Percentiles rank a stretch among this genome's conserved stretches.
phyloP scores from a whole-genome alignment of 1,140 invertebrate species.

The Drosophila grimshawi region DNA sequence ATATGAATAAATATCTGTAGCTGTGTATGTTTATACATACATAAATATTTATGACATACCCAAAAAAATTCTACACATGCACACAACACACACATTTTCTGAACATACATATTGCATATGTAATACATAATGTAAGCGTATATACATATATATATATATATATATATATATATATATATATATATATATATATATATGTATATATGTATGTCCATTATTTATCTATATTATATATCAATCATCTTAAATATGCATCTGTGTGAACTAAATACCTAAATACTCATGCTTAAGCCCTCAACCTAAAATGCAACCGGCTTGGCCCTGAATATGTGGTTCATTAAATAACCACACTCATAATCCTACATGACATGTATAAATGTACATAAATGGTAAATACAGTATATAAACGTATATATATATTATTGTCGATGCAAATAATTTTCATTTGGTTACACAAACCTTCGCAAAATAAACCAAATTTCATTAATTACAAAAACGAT shows the following conservation, averaged over 20 bases:
- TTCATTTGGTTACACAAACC: too few species aligned
- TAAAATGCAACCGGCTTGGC: background rate
- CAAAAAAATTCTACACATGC: constrained; percentile 15
- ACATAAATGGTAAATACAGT: too few species aligned
- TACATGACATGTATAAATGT: too few species aligned
- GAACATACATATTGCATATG: constrained; percentile 5
- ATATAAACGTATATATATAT: too few species aligned
- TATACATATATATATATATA: constrained; percentile 11
- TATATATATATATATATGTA: constrained; percentile 1
- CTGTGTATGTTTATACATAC: constrained; percentile 24
- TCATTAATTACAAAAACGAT: too few species aligned
- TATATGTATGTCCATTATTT: background rate
- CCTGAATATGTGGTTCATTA: background rate
- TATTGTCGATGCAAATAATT: too few species aligned
- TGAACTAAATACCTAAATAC: constrained; percentile 1
- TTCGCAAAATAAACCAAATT: too few species aligned
- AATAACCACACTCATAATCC: background rate
- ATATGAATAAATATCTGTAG: constrained; percentile 18
- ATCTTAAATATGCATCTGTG: background rate
- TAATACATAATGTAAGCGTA: constrained; percentile 16
- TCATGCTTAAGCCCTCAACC: background rate
- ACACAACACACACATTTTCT: constrained; percentile 4
- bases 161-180: constrained; percentile 12
- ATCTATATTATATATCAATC: background rate
- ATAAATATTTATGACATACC: constrained; percentile 16